phyloP scores from a whole-genome alignment of 2,888 invertebrate species.

The Cephus pulcher region DNA sequence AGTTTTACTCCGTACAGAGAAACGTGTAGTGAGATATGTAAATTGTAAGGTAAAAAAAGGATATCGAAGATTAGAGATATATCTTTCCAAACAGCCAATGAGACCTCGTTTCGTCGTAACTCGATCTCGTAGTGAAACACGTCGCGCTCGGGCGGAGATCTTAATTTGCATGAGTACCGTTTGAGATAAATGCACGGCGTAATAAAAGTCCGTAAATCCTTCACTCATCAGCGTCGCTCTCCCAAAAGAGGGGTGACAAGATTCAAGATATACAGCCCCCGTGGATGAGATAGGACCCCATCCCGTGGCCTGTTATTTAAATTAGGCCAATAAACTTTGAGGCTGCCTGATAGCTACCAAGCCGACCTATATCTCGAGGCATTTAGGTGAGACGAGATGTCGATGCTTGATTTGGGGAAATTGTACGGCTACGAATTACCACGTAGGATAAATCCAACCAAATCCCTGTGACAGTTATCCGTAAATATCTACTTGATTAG shows the following conservation, averaged over 20 bases:
- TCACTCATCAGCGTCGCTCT: constrained; percentile 49
- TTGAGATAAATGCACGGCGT: constrained; percentile 46
- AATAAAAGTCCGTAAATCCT: constrained; percentile 60
- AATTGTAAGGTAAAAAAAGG: too few relatives aligned
- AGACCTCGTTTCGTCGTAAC: constrained; percentile 18
- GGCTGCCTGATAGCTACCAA: constrained; percentile 11
- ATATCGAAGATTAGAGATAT: neutral
- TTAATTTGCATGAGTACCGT: constrained; percentile 53
- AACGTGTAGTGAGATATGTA: neutral
- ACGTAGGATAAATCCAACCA: neutral
- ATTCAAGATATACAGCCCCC: constrained; percentile 29
- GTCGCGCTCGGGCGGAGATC: constrained; percentile 32
- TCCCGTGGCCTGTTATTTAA: constrained; percentile 58
- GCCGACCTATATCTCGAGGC: constrained; percentile 9
- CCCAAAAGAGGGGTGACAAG: constrained; percentile 37
- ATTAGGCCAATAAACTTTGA: constrained; percentile 62
- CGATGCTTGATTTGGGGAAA: constrained; percentile 36
- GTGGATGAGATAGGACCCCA: constrained; percentile 43
- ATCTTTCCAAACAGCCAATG: neutral
- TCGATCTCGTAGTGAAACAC: constrained; percentile 27
- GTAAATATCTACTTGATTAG: neutral
- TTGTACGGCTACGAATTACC: constrained; percentile 17
- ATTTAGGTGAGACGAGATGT: constrained; percentile 28
- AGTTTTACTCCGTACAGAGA: neutral
- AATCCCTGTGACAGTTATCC: neutral